Evolutionary conservation across 2,888 invertebrate species (phyloP).

Genomic region (Nephrotoma flavescens): DNA sequence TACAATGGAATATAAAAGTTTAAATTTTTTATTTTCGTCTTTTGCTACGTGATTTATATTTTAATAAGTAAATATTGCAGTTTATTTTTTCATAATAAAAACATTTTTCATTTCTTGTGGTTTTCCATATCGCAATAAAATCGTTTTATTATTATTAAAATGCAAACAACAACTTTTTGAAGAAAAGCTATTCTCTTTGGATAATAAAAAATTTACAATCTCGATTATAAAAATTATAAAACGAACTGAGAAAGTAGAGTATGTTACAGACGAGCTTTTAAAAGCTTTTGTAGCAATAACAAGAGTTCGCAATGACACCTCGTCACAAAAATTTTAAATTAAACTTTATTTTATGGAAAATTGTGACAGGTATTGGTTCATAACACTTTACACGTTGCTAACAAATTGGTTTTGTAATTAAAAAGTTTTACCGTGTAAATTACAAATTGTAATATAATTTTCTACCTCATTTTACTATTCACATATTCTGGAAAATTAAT

Average conservation of each 20-base stretch:
- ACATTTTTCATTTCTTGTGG: not conserved
- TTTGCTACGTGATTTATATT: not conserved
- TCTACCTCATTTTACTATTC: no score
- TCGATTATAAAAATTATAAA: not conserved
- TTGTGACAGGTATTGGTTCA: no score
- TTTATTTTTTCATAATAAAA: not conserved
- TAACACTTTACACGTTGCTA: no score
- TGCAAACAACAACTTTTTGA: not conserved
- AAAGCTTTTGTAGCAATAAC: not conserved
- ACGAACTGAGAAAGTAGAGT: not conserved
- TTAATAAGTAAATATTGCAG: not conserved
- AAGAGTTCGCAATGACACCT: not conserved
- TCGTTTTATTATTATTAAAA: not conserved
- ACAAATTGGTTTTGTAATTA: no score
- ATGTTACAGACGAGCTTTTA: not conserved
- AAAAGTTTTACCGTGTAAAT: no score
- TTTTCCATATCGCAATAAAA: not conserved
- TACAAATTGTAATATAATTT: no score
- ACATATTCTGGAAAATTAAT: no score
- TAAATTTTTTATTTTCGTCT: not conserved
- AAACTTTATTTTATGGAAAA: no score
- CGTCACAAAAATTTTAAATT: no score
- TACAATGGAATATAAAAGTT: not conserved
- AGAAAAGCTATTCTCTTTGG: not conserved
- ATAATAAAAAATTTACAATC: not conserved